A percentile compares a stretch with the other conserved stretches of the same genome.
Evolutionary conservation across 2,113 vertebrate genomes (phyloP).

Genomic region (Daphoenositta chrysoptera): DNA sequence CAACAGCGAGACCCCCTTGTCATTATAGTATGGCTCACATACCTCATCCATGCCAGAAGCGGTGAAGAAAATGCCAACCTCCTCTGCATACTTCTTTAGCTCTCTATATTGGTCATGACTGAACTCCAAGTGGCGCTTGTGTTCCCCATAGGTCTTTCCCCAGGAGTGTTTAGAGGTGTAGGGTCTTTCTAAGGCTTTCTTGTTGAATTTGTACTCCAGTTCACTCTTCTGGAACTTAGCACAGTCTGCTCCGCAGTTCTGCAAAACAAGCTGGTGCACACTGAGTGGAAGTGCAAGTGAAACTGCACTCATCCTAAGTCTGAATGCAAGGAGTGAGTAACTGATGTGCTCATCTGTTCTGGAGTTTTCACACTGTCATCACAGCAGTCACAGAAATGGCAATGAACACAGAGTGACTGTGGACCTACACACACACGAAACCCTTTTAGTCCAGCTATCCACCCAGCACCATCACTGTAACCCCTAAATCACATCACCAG

Average conservation of each 20-base stretch:
- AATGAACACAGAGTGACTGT: neutral
- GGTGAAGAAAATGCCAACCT: conserved; percentile 93
- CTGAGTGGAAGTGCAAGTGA: neutral
- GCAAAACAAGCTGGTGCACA: neutral
- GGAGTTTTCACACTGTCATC: neutral
- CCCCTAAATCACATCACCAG: neutral
- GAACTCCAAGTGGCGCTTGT: conserved; percentile 94
- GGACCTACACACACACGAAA: neutral
- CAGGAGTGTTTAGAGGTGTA: conserved; percentile 90
- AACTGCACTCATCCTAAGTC: neutral
- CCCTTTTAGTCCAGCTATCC: neutral
- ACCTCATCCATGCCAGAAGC: conserved; percentile 99
- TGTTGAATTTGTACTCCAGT: conserved; percentile 91
- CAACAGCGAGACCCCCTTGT: neutral
- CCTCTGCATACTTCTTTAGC: conserved; percentile 84
- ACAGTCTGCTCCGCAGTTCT: conserved; percentile 95
- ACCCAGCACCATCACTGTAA: neutral
- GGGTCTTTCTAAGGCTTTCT: conserved; percentile 82
- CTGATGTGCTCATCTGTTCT: neutral
- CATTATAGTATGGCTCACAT: neutral
- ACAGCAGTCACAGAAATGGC: neutral
- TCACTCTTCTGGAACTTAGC: conserved; percentile 99
- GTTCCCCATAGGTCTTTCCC: conserved; percentile 91
- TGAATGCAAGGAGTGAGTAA: neutral
- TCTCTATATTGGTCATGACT: conserved; percentile 90